Conservation (phyloP, 1,140 invertebrate species). For the fruit fly (Drosophila melanogaster) region DNA sequence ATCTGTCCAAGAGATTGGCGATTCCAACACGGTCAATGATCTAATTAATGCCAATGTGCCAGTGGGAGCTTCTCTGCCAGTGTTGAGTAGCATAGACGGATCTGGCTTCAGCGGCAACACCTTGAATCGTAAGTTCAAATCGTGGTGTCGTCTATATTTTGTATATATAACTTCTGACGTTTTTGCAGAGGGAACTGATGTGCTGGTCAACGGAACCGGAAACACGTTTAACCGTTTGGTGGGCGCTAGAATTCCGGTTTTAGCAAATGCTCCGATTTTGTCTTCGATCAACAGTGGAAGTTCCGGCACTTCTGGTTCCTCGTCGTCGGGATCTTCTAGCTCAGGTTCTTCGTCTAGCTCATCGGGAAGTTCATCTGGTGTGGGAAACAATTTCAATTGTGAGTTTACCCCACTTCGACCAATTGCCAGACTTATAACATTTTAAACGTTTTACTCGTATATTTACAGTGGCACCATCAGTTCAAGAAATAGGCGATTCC, state of each 20-base stretch:
- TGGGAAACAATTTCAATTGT: too few relatives aligned
- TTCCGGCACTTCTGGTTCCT: not conserved
- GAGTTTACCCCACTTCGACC: too few relatives aligned
- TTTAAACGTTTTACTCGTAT: too few relatives aligned
- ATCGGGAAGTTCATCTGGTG: too few relatives aligned
- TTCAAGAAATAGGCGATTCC: not conserved
- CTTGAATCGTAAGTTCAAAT: not conserved
- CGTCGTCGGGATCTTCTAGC: too few relatives aligned
- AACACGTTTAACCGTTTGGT: not conserved
- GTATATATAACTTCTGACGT: not conserved
- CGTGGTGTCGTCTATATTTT: too few relatives aligned
- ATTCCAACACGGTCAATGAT: not conserved
- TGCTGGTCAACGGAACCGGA: not conserved
- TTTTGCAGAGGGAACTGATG: slow-evolving; percentile 2
- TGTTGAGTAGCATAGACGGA: too few relatives aligned
- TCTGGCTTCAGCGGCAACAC: too few relatives aligned
- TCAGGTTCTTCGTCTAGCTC: too few relatives aligned
- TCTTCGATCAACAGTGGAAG: not conserved
- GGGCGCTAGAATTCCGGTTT: not conserved
- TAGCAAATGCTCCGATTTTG: not conserved
- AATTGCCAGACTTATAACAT: too few relatives aligned
- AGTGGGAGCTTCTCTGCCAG: too few relatives aligned
- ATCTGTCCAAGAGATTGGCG: not conserved
- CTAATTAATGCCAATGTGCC: not conserved
- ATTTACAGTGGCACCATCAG: not conserved